Evolutionary conservation across 2,113 vertebrate species (phyloP), one percentile per base, ranked within the genome.

Genomic region (Lagopus leucura): DNA sequence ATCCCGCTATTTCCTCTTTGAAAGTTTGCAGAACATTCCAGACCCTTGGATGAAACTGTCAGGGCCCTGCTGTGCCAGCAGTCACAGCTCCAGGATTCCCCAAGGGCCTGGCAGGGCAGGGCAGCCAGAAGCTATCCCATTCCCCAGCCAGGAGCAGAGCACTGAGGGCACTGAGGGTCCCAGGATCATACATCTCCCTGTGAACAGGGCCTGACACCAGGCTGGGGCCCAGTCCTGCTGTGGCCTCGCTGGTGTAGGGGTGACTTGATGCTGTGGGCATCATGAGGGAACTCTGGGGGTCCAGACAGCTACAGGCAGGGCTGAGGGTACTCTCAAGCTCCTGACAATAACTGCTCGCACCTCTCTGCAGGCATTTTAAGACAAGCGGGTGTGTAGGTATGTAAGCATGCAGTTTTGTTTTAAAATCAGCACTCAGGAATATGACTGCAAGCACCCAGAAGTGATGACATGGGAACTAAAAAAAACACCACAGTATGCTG

Each of bases 281-380:
- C 13, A 16, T 5, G 4, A 5, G 8, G 5, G 4, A 89, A 16
- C 1, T 6, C 20, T 1, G 2, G 7, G 12, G 11, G 1, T n/a
- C 24, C 27, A 20, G 30, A 4, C 6, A 61, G 20, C 20, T 27
- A 36, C 13, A 45, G 22, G 1, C 4, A 4, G 27, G 27, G 32
- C 22, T n/a, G 27, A 5, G 20, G 4, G 5, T 80, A 18, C 18
- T 24, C 69, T 73, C 48, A 21, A 15, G 8, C 8, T 4, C 27
- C 42, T 67, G 47, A 24, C 25, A 52, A 13, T 9, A 47, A 45
- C 28, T 38, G 3, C 32, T 69, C 6, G 0, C 43, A 63, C 27
- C 8, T 38, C 36, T 66, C 38, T 61, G 5, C 34, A 19, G 11
- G 10, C 42, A 11, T 50, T 8, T 32, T 34, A 32, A 60, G 61